Base-by-base conservation (phyloP, 2,888 invertebrate species). In the Andrena trimmerana region DNA sequence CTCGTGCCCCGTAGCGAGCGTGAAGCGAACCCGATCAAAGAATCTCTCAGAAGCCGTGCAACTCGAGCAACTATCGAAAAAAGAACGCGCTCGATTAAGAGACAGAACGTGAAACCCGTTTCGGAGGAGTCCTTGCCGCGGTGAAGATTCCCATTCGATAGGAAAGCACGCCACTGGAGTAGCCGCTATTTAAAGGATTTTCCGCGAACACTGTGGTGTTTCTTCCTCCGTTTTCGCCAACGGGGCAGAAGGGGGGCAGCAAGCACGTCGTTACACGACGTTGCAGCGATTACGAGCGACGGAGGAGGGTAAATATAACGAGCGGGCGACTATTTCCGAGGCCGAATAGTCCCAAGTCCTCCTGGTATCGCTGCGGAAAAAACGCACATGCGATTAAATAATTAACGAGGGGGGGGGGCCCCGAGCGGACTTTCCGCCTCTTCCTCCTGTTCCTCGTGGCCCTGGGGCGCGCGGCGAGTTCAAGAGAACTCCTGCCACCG, bases 361-460 rank as follows among this genome's bases (percentile, higher is more conserved):
- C 10, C 24, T 24, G 57, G 67, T 48, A 59, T 59, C 57, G 27
- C 52, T 20, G 36, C 7, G 50, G 7, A n/a, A 29, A 29, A 42
- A 42, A 42, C 13, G 10, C 77, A 72, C 81, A 67, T 69, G 62
- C 75, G 62, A 60, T 78, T 86, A 87, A 85, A 86, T 81, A 87
- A 88, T 81, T 78, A 84, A 84, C 71, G 66, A 72, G 24, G 20
- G 20, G 20, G 20, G 63, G 66, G 10, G 57, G 54, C 69, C 42
- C 76, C 71, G 48, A 65, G 81, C 16, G 81, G 60, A 73, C 68
- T 16, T 62, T 16, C n/a, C 7, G 29, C 8, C 42, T 36, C 69
- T 74, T 33, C 5, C 54, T 16, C 42, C 13, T 13, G 13, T 54
- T 54, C 50, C 2, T 20, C 13, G 33, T 20, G 13, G 52, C 36